Conservation (phyloP, 2,113 vertebrate genomes). For the Petromus typicus region DNA sequence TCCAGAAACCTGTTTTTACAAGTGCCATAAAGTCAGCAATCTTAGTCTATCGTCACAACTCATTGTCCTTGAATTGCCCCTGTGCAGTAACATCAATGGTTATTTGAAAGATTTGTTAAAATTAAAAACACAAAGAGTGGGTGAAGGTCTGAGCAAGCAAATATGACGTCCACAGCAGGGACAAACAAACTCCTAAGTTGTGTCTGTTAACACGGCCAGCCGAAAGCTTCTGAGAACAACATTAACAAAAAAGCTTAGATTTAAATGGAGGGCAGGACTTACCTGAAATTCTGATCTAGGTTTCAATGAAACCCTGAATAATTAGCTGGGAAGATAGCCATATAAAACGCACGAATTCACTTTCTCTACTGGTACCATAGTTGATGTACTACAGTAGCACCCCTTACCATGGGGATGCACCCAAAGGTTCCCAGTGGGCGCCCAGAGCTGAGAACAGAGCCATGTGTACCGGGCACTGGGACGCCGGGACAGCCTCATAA, state of each 20-base stretch:
- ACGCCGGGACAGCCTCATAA: neutral
- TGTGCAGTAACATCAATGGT: neutral
- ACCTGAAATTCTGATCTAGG: neutral
- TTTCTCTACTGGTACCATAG: neutral
- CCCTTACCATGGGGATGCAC: neutral
- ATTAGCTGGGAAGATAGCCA: neutral
- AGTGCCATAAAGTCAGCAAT: slow-evolving; percentile 32
- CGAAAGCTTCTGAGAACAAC: slow-evolving; percentile 20
- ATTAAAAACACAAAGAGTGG: slow-evolving; percentile 32
- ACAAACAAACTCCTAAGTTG: neutral
- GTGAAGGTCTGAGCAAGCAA: neutral
- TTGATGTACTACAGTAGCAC: neutral
- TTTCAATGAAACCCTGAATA: slow-evolving; percentile 1
- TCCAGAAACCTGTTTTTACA: slow-evolving; percentile 50
- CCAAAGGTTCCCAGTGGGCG: neutral
- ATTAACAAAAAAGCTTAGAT: slow-evolving; percentile 1
- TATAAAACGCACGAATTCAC: neutral
- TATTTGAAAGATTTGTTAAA: slow-evolving; percentile 51
- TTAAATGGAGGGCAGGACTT: neutral
- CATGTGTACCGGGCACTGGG: too few relatives aligned
- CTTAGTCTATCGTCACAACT: slow-evolving; percentile 4
- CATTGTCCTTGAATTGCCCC: slow-evolving; percentile 27
- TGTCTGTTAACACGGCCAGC: neutral
- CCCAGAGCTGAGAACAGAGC: neutral
- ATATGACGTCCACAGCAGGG: neutral